phyloP scores from a whole-genome alignment of 1,140 invertebrate species.

The Drosophila parvula region DNA sequence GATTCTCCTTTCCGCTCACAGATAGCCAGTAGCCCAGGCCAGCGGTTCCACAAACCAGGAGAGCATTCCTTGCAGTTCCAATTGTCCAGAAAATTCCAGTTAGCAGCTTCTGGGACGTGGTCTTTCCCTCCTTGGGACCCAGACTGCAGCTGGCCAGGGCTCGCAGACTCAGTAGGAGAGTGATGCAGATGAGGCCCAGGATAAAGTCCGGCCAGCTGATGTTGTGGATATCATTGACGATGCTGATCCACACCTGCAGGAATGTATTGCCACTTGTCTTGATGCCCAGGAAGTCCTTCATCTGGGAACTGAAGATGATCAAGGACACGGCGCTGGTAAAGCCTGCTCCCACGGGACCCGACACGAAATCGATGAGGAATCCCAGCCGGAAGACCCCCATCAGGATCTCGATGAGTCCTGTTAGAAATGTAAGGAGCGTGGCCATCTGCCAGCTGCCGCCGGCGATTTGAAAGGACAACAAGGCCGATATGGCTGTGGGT shows the following conservation, averaged over 20 bases:
- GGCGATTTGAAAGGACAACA: slow-evolving; percentile 92
- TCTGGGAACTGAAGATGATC: slow-evolving; percentile 95
- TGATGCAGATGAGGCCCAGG: slow-evolving; percentile 90
- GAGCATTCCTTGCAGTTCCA: slow-evolving; percentile 90
- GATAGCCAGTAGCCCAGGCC: slow-evolving; percentile 86
- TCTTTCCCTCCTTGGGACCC: slow-evolving; percentile 86
- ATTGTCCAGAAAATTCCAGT: slow-evolving; percentile 88
- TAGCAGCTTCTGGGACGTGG: slow-evolving; percentile 85
- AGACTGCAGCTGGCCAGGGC: slow-evolving; percentile 86
- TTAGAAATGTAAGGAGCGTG: slow-evolving; percentile 91
- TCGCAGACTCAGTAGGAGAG: slow-evolving; percentile 88
- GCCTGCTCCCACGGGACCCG: slow-evolving; percentile 95
- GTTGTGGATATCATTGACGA: slow-evolving; percentile 87
- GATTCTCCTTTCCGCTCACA: slow-evolving; percentile 52
- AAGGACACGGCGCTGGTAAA: slow-evolving; percentile 97
- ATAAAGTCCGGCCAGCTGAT: slow-evolving; percentile 88
- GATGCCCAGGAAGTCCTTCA: slow-evolving; percentile 94
- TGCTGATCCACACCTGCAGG: slow-evolving; percentile 89
- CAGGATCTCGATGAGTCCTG: slow-evolving; percentile 91
- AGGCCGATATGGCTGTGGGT: slow-evolving; percentile 93
- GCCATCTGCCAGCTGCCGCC: slow-evolving; percentile 90
- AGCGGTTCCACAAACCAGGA: slow-evolving; percentile 89
- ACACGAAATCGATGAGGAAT: slow-evolving; percentile 97
- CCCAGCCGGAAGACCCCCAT: slow-evolving; percentile 95
- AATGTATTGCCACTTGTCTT: slow-evolving; percentile 90